Evolutionary conservation across 2,888 invertebrate species (phyloP).

Genomic region (Eristalis arbustorum): DNA sequence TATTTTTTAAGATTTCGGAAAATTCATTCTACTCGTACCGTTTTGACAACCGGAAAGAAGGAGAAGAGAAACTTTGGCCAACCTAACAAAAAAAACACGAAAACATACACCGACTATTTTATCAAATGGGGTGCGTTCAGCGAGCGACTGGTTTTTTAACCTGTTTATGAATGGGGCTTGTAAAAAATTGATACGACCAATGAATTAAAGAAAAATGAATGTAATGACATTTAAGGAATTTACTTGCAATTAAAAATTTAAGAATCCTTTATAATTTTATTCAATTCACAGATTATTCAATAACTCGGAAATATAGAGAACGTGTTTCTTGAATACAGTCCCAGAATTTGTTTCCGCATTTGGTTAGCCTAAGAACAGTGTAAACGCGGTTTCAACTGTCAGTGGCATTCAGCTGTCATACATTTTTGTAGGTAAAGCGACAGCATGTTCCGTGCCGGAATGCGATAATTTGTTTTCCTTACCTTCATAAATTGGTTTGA

Average conservation of each 20-base stretch:
- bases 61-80: constrained; percentile 66
- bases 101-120: neutral
- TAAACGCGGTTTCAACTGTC: constrained; percentile 19
- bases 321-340: too few species aligned
- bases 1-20: constrained; percentile 70
- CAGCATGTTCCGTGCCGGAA: constrained; percentile 52
- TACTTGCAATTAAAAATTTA: too few species aligned
- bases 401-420: constrained; percentile 20
- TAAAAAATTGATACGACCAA: too few species aligned
- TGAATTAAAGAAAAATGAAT: too few species aligned
- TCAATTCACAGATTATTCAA: too few species aligned
- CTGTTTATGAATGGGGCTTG: neutral
- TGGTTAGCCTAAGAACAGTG: neutral
- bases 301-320: too few species aligned
- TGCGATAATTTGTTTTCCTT: constrained; percentile 73
- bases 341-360: too few species aligned
- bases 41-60: constrained; percentile 81
- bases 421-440: constrained; percentile 8
- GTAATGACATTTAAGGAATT: too few species aligned
- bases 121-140: constrained; percentile 12
- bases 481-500: constrained; percentile 71
- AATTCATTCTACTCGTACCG: constrained; percentile 75
- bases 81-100: constrained; percentile 49
- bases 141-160: neutral
- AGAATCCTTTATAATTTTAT: too few species aligned